Base-by-base conservation (phyloP, 1,140 invertebrate species). In the Megalonaias nervosa region DNA sequence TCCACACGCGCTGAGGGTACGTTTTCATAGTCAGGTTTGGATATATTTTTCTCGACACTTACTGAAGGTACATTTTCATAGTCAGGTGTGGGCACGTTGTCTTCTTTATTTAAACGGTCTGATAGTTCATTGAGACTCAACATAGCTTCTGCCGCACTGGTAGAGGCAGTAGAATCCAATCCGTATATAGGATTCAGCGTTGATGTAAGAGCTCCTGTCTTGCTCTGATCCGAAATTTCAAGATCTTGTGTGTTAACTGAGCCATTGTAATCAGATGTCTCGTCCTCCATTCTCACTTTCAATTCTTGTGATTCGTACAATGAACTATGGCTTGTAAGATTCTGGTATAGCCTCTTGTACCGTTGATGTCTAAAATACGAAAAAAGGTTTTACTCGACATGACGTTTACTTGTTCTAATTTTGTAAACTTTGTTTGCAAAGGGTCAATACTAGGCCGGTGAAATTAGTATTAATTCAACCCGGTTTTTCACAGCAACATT, bases 281-380 rank as follows among this genome's bases (percentile, higher is more conserved):
- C 78, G 13, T 82, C 80, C 2, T 82, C 78, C 23, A 82, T 71
- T 26, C 67, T 55, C 60, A 84, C 67, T 48, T 80, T 82, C 58
- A 84, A 71, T 67, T 84, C 82, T 69, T 84, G 82, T 31, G 82
- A 84, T 72, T 84, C 82, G 64, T 84, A 84, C 11, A 84, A 23
- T 5, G 82, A 84, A 66, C 82, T 82, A 19, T 73, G 69, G 38
- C 78, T 64, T 3, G 73, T 81, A 13, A 84, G 38, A 56, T 69
- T 73, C 12, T 82, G 65, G 69, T 79, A 71, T 11, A 84, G 74
- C 31, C 77, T 70, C 60, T 74, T 69, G 48, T 79, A 77, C 23
- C 76, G 73, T n/a, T 80, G 67, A 16, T 77, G 75, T 19, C 75
- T 77, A 73, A 60, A 66, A 74, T 61, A 71, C 71, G 23, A 0